Base-by-base conservation (phyloP, 2,797 vertebrate species). In the Cyprinella venusta region DNA sequence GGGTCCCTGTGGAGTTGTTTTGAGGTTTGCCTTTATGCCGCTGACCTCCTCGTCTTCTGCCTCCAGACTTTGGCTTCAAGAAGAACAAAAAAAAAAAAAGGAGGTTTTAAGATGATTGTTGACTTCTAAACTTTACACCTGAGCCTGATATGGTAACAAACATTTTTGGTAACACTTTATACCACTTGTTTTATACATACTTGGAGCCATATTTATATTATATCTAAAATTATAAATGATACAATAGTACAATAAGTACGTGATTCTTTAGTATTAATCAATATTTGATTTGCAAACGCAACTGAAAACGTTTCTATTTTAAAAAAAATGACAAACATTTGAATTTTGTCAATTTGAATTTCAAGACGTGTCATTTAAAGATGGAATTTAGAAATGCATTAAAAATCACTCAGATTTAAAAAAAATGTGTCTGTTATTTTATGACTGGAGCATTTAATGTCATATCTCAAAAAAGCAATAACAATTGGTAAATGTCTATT, bases 21-120 rank as follows among this genome's bases (percentile, higher is more conserved):
- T 93, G 94, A 87, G 91, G 90, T 91, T 95, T 95, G 81, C 93
- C 92, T 91, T 94, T 95, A 88, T 95, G 95, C 80, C 94, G 90
- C 91, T 95, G 95, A 26, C 95, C 95, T 0, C 95, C 95, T 82
- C 95, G 84, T 90, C 94, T 91, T 85, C 95, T 90, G 50, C 94
- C 93, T 89, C 94, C 95, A 40, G 92, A 92, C 91, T 94, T 95
- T 90, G 93, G 94, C 94, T 95, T 65, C 21, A 79, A 76, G 30
- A 21, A 67, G 30, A 87, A 33, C n/a, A n/a, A n/a, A 56, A 10
- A n/a, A 81, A 8, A 3, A 61, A 13, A 6, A 36, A 79, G 42
- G 30, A 79, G 13, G 30, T n/a, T 67, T 13, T 2, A 19, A 77
- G 75, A 26, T 42, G 38, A 59, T 48, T 33, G 40, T 42, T 42